Percentiles rank a stretch among this genome's conserved stretches.
phyloP scores from a whole-genome alignment of 2,113 vertebrate species.

The Castor canadensis region DNA sequence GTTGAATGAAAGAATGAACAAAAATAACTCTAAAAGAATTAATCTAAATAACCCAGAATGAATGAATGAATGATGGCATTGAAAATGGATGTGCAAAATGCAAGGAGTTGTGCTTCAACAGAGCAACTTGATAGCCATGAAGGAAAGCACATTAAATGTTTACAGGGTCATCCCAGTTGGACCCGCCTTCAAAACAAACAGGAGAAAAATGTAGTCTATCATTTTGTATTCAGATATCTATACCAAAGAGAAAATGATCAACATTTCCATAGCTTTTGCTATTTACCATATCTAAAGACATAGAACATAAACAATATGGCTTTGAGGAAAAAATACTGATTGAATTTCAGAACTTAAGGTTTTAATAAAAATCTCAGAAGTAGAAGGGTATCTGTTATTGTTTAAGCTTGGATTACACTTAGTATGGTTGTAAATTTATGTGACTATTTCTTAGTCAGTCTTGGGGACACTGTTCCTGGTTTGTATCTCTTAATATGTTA shows the following conservation, averaged over 20 bases:
- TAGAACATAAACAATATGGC: background rate
- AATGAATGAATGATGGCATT: background rate
- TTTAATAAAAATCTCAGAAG: background rate
- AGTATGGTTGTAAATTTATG: background rate
- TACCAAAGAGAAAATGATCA: background rate
- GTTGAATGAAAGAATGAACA: background rate
- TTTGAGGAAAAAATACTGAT: background rate
- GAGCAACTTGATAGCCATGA: background rate
- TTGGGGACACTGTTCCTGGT: conserved; percentile 12
- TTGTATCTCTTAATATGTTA: conserved; percentile 29
- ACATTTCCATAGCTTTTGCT: conserved; percentile 23
- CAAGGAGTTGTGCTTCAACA: background rate
- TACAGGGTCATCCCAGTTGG: background rate
- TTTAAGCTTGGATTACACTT: conserved; percentile 42
- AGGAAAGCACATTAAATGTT: background rate
- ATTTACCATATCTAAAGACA: conserved; percentile 33
- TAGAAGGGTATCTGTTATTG: conserved; percentile 3
- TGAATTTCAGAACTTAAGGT: background rate
- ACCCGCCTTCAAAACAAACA: conserved; percentile 60
- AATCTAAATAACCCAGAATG: conserved; percentile 12
- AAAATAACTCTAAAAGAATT: background rate
- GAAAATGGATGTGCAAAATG: background rate
- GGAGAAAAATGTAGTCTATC: background rate
- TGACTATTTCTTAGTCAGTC: conserved; percentile 59
- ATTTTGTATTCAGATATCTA: conserved; percentile 49